A percentile compares a stretch with the other conserved stretches of the same genome.
Evolutionary conservation across 2,113 vertebrate species (phyloP).

Genomic region (Ceuthmochares aereus): DNA sequence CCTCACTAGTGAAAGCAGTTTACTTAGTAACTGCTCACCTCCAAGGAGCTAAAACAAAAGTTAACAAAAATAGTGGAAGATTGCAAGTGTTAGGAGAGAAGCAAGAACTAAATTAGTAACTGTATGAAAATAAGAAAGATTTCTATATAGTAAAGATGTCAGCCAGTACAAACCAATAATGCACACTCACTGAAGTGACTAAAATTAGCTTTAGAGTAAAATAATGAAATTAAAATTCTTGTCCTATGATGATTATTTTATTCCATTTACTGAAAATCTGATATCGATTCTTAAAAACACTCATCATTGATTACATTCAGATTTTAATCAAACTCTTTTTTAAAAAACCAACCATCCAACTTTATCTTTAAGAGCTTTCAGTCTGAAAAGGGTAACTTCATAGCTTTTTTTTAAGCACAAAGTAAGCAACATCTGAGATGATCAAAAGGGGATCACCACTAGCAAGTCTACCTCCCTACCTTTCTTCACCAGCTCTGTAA

Average conservation of each 20-base stretch:
- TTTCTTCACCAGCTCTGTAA: not conserved
- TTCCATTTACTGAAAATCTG: not conserved
- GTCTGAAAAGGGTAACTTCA: not conserved
- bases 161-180: not conserved
- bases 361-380: not conserved
- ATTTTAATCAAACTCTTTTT: not conserved
- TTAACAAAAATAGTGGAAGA: not conserved
- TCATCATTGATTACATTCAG: not conserved
- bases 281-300: not conserved
- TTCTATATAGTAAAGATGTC: not conserved
- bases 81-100: not conserved
- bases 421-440: not conserved
- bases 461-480: not conserved
- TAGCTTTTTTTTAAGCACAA: not conserved
- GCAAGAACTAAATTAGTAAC: not conserved
- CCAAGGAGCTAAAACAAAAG: not conserved
- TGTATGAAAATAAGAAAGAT: not conserved
- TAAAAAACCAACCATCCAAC: not conserved
- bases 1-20: constrained; percentile 10
- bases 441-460: not conserved
- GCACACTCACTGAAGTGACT: not conserved
- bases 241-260: not conserved
- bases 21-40: not conserved
- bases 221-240: not conserved
- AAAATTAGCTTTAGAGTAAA: not conserved